Evolutionary conservation across 2,888 invertebrate genomes (phyloP).

Genomic region (Palloptera scutellata): DNA sequence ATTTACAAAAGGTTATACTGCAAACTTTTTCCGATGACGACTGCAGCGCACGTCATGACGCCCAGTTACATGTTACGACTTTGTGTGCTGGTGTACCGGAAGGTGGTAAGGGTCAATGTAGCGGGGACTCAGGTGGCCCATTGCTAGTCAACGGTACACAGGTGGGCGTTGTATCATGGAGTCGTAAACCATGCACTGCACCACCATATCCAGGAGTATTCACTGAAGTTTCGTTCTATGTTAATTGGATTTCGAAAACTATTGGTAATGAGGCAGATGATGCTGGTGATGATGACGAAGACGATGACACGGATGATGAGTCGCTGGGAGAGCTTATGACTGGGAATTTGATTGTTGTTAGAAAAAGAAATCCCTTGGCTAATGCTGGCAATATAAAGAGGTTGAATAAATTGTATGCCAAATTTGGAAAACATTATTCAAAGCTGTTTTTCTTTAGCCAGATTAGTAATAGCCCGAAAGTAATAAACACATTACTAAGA

Average conservation of each 20-base stretch:
- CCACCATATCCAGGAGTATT: slow-evolving; percentile 64
- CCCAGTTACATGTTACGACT: slow-evolving; percentile 55
- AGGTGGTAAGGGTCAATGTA: slow-evolving; percentile 66
- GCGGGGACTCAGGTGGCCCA: slow-evolving; percentile 65
- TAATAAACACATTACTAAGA: no score
- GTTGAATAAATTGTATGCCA: neutral
- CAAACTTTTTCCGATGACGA: slow-evolving; percentile 59
- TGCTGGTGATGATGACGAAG: slow-evolving; percentile 20
- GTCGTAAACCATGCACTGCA: slow-evolving; percentile 63
- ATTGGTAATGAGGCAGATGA: slow-evolving; percentile 42
- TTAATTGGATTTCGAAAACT: slow-evolving; percentile 58
- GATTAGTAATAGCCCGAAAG: no score
- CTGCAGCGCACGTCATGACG: slow-evolving; percentile 56
- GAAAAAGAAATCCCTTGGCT: neutral
- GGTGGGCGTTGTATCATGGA: slow-evolving; percentile 65
- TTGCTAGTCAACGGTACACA: slow-evolving; percentile 57
- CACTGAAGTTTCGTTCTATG: slow-evolving; percentile 61
- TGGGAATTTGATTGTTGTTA: slow-evolving; percentile 46
- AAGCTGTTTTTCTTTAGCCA: neutral
- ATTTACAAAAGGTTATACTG: slow-evolving; percentile 61
- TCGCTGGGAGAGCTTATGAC: slow-evolving; percentile 40
- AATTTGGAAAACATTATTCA: neutral
- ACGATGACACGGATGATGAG: slow-evolving; percentile 26
- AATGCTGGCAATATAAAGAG: slow-evolving; percentile 3
- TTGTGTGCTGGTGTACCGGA: slow-evolving; percentile 64